phyloP scores from a whole-genome alignment of 2,113 vertebrate species.

The Laterallus jamaicensis region DNA sequence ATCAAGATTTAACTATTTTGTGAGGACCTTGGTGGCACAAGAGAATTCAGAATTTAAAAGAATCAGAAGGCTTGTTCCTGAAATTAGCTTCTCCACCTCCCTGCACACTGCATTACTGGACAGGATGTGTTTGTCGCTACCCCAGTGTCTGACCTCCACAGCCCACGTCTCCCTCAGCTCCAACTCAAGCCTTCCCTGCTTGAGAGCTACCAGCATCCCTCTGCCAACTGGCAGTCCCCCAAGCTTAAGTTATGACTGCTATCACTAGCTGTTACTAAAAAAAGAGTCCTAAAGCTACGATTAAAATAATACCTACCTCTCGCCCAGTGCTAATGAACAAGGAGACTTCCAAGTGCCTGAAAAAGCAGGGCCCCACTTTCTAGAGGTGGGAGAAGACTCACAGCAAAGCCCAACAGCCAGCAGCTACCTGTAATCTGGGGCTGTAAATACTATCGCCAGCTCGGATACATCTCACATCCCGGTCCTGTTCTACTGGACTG shows the following conservation, averaged over 20 bases:
- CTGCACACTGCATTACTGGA: neutral
- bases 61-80: neutral
- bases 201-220: neutral
- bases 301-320: neutral
- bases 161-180: neutral
- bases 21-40: neutral
- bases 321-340: neutral
- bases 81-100: neutral
- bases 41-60: neutral
- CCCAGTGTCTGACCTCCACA: neutral
- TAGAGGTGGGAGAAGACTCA: neutral
- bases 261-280: slow-evolving; percentile 1
- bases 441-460: neutral
- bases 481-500: neutral
- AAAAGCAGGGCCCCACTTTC: neutral
- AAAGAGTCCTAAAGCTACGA: neutral
- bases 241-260: neutral
- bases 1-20: neutral
- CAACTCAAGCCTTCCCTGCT: neutral
- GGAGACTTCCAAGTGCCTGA: neutral
- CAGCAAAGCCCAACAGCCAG: neutral
- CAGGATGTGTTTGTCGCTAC: neutral
- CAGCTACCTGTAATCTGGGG: neutral
- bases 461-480: neutral
- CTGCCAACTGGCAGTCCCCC: slow-evolving; percentile 1